A percentile compares a stretch with the other conserved stretches of the same genome.
Conservation (phyloP, 1,140 invertebrate species). For the Myzus persicae region DNA sequence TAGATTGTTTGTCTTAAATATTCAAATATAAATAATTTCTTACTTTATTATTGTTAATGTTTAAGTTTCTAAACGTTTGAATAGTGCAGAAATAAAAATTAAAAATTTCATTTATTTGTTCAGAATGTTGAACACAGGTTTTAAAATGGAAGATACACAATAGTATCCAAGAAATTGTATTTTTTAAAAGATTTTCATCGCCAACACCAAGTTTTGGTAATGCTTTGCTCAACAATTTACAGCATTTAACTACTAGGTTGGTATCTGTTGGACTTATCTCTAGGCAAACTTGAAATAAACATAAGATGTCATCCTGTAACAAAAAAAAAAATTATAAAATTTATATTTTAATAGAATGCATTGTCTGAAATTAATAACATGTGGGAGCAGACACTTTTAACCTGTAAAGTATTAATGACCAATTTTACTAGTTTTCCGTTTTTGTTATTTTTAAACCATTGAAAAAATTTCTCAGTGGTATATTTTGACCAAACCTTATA, state of each 20-base stretch:
- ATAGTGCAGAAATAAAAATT: slow-evolving; percentile 32
- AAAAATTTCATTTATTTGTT: slow-evolving; percentile 29
- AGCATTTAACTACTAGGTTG: slow-evolving; percentile 31
- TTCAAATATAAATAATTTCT: background rate
- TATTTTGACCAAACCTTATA: too few relatives aligned
- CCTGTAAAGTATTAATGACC: background rate
- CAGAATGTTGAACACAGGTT: background rate
- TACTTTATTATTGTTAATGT: slow-evolving; percentile 19
- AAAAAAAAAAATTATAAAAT: background rate
- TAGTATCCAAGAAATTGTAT: slow-evolving; percentile 39
- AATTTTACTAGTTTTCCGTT: background rate
- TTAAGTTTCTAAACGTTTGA: slow-evolving; percentile 23
- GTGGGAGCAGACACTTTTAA: background rate
- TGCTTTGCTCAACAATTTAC: slow-evolving; percentile 6
- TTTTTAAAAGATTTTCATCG: background rate
- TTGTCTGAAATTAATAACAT: background rate
- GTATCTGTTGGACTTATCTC: slow-evolving; percentile 21
- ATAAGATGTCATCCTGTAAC: slow-evolving; percentile 21
- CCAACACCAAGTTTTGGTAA: background rate
- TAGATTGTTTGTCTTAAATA: background rate
- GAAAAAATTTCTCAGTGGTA: too few relatives aligned
- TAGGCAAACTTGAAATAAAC: slow-evolving; percentile 46
- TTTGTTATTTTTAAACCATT: background rate
- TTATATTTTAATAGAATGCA: background rate
- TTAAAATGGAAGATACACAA: background rate